Evolutionary conservation across 2,113 vertebrate genomes (phyloP).

Genomic region (human): GRCh38 chr15:62979001-62979500

Average conservation of each 20-base stretch:
- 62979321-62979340: neutral
- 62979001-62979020: neutral
- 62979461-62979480: constrained; percentile 46
- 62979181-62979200: neutral
- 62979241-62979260: neutral
- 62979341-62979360: neutral
- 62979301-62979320: neutral
- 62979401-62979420: constrained; percentile 7
- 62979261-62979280: neutral
- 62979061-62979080: neutral
- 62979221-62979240: neutral
- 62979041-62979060: neutral
- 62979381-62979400: neutral
- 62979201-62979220: neutral
- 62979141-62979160: neutral
- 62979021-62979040: too few species aligned
- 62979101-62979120: neutral
- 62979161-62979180: neutral
- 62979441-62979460: neutral
- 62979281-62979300: neutral
- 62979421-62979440: neutral
- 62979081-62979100: neutral
- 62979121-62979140: neutral
- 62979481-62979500: constrained; percentile 55
- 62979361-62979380: neutral